Conservation (phyloP, 2,888 invertebrate genomes). For the Clivina fossor region DNA sequence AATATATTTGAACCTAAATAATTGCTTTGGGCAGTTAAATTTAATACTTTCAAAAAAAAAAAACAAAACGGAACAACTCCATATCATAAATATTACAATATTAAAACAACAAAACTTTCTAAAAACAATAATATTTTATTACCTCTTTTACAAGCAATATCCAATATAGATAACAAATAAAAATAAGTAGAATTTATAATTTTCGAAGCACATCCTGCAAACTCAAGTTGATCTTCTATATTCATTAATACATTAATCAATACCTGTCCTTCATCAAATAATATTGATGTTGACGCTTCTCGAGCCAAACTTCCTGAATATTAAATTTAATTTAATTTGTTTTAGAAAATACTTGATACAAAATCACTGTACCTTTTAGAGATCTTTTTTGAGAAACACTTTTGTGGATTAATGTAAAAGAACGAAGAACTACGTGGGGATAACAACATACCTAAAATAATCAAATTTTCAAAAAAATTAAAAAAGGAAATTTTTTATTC, state of each 20-base stretch:
- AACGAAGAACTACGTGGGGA: conserved; percentile 29
- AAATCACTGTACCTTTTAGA: conserved; percentile 30
- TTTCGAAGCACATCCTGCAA: conserved; percentile 27
- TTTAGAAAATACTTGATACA: too few species aligned
- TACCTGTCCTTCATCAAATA: conserved; percentile 29
- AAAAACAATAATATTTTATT: too few species aligned
- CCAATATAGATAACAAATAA: conserved; percentile 23
- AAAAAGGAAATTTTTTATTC: too few species aligned
- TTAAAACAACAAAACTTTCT: too few species aligned
- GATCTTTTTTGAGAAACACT: conserved; percentile 29
- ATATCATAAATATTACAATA: too few species aligned
- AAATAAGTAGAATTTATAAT: conserved; percentile 24
- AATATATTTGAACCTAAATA: too few species aligned
- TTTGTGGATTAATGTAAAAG: conserved; percentile 31
- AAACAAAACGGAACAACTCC: too few species aligned
- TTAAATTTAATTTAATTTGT: too few species aligned
- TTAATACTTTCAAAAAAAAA: too few species aligned
- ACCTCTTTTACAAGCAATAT: conserved; percentile 31
- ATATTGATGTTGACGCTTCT: conserved; percentile 22
- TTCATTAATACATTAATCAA: conserved; percentile 28
- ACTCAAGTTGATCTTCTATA: conserved; percentile 30
- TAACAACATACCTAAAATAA: conserved; percentile 29
- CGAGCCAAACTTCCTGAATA: conserved; percentile 21
- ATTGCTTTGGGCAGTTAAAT: too few species aligned
- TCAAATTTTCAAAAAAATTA: too few species aligned